Evolutionary conservation across 2,888 invertebrate species (phyloP).

Genomic region (Eilema sororculum): DNA sequence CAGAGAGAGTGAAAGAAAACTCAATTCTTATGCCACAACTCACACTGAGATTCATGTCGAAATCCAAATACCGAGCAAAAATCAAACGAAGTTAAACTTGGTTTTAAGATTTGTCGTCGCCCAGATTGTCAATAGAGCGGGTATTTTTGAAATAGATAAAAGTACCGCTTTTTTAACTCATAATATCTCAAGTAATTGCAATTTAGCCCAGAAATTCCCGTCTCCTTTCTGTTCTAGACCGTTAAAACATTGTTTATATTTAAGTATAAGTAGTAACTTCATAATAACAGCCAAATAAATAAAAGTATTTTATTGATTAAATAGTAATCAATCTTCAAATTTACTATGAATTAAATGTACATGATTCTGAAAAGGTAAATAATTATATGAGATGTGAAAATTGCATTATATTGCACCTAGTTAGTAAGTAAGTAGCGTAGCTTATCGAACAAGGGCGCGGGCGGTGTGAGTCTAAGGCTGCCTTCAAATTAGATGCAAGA

Average conservation of each 20-base stretch:
- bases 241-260: conserved; percentile 17
- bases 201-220: too few relatives aligned
- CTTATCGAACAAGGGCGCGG: conserved; percentile 63
- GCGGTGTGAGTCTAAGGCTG: conserved; percentile 50
- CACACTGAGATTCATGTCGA: too few relatives aligned
- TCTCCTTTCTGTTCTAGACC: conserved; percentile 25
- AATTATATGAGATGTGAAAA: conserved; percentile 66
- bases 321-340: conserved; percentile 58
- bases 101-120: too few relatives aligned
- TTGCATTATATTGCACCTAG: conserved; percentile 84
- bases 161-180: too few relatives aligned
- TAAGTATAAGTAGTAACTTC: conserved; percentile 46
- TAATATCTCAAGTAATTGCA: too few relatives aligned
- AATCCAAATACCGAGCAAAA: too few relatives aligned
- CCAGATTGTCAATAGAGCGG: too few relatives aligned
- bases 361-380: conserved; percentile 60
- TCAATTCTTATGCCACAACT: too few relatives aligned
- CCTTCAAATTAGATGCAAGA: too few relatives aligned
- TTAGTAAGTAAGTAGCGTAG: conserved; percentile 78
- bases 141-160: too few relatives aligned
- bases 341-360: conserved; percentile 64
- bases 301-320: conserved; percentile 49
- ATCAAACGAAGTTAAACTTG: too few relatives aligned
- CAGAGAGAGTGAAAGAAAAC: too few relatives aligned
- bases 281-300: conserved; percentile 56